Conservation (phyloP, 1,140 invertebrate species). For the Cydia strobilella region DNA sequence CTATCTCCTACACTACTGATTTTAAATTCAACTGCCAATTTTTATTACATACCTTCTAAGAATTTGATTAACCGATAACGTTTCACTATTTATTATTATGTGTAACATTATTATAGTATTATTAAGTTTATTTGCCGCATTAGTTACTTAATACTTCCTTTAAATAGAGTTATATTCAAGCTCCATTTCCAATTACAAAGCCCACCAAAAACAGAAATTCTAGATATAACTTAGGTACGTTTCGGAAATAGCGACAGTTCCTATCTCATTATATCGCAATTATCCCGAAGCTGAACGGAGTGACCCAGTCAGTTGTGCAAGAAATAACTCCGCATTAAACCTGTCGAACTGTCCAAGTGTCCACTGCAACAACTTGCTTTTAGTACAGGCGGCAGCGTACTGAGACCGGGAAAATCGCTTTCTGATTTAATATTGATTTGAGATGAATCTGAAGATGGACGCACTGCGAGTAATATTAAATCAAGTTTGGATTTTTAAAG, state of each 20-base stretch:
- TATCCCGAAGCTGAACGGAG: slow-evolving; percentile 39
- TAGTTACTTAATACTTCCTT: too few relatives aligned
- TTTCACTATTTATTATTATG: too few relatives aligned
- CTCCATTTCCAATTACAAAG: neutral
- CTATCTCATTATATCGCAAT: slow-evolving; percentile 44
- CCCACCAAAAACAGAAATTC: neutral
- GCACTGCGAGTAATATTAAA: too few relatives aligned
- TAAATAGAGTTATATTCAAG: neutral
- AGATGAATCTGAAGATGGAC: too few relatives aligned
- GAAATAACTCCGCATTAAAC: slow-evolving; percentile 51
- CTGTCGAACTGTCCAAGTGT: slow-evolving; percentile 51
- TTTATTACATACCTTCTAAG: too few relatives aligned
- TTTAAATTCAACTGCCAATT: too few relatives aligned
- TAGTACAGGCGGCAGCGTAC: slow-evolving; percentile 30
- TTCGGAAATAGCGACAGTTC: slow-evolving; percentile 22
- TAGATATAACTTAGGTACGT: neutral
- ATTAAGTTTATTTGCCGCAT: too few relatives aligned
- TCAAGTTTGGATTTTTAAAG: too few relatives aligned
- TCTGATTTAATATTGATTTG: too few relatives aligned
- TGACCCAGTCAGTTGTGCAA: slow-evolving; percentile 42
- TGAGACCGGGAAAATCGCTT: neutral
- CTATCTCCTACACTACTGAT: too few relatives aligned
- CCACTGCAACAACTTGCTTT: slow-evolving; percentile 31
- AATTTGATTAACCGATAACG: too few relatives aligned
- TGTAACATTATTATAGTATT: too few relatives aligned